Conservation (phyloP, 2,113 vertebrate genomes). For the Amphilophus citrinellus region DNA sequence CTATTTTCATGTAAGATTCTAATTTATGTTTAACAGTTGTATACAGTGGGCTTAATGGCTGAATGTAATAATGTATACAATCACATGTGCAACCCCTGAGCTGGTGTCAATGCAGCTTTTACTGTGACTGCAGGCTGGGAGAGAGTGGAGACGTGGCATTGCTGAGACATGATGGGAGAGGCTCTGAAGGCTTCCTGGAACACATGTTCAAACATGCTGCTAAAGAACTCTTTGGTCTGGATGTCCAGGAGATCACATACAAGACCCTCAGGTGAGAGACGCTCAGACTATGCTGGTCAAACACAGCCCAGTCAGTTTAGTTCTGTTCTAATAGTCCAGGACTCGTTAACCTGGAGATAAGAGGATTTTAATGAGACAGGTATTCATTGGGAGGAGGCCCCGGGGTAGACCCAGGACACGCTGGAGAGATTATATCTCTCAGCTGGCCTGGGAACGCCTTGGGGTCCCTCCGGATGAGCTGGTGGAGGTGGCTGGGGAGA, state of each 20-base stretch:
- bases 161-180: conserved; percentile 84
- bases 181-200: conserved; percentile 91
- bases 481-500: no score
- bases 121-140: conserved; percentile 80
- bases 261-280: conserved; percentile 85
- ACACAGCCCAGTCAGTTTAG: not conserved
- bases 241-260: conserved; percentile 90
- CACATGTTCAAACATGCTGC: conserved; percentile 92
- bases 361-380: not conserved
- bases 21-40: no score
- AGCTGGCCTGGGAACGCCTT: no score
- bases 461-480: no score
- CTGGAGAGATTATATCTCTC: no score
- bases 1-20: not conserved
- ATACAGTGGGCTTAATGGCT: no score
- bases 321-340: not conserved
- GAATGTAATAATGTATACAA: accelerated
- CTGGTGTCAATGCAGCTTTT: not conserved
- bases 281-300: no score
- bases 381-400: no score
- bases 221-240: conserved; percentile 90
- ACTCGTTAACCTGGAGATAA: not conserved
- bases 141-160: conserved; percentile 77
- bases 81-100: accelerated
- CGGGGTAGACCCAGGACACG: no score